Conservation (phyloP, 2,888 invertebrate genomes). For the Pemphredon lugubris region DNA sequence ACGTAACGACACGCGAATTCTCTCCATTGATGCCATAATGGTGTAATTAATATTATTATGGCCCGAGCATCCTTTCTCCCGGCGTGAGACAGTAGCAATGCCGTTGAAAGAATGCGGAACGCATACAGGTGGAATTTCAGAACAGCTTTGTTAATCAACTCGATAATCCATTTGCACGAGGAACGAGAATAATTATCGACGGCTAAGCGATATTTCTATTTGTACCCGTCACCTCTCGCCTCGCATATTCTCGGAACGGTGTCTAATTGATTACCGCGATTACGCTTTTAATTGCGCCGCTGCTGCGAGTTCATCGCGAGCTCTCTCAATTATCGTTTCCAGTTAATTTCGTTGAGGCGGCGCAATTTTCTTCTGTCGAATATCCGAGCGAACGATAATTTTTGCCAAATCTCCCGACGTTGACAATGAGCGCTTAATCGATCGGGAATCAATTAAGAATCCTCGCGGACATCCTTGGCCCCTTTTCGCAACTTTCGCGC, state of each 20-base stretch:
- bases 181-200: too few species aligned
- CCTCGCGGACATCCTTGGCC: constrained; percentile 28
- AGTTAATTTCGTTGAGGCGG: too few species aligned
- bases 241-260: too few species aligned
- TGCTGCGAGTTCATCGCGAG: too few species aligned
- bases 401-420: background rate
- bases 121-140: constrained; percentile 10
- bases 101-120: constrained; percentile 31
- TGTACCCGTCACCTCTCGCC: too few species aligned
- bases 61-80: constrained; percentile 9
- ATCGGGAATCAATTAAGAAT: constrained; percentile 19
- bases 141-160: background rate
- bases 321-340: too few species aligned
- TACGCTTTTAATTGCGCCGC: too few species aligned
- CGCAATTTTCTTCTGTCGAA: too few species aligned
- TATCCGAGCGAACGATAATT: too few species aligned
- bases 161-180: background rate
- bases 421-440: background rate
- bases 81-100: constrained; percentile 7
- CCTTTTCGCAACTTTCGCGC: constrained; percentile 14
- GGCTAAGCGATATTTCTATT: too few species aligned
- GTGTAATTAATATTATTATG: constrained; percentile 21
- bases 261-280: too few species aligned
- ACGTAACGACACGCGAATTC: constrained; percentile 11
- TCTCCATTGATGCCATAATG: constrained; percentile 7